Evolutionary conservation across 2,113 vertebrate genomes (phyloP), one percentile per base, ranked within the genome.

Genomic region (Alectura lathami): DNA sequence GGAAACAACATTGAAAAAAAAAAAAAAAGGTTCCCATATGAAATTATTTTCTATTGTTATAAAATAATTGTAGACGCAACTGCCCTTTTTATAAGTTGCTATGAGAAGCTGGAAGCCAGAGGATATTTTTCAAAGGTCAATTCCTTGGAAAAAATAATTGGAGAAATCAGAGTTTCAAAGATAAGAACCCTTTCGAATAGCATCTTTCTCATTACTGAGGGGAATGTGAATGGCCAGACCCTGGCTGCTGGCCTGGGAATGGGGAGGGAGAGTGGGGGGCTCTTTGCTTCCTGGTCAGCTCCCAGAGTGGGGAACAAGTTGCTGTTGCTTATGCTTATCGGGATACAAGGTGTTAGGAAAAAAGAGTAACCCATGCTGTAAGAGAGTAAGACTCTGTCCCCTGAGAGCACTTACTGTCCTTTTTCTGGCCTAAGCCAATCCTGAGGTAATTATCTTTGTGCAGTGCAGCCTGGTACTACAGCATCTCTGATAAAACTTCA

Each of bases 361-460:
- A 42, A 89, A 43, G 38, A 82, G 27, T 45, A 69, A 38, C 36
- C 36, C 1, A 0, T 0, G 4, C 14, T 73, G 14, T 21, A 60
- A 45, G 26, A 82, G 29, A 62, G 6, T 40, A 78, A 29, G 73
- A 22, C 14, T 48, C 60, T 51, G 38, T 45, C 36, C 27, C 48
- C 59, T 30, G 6, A 38, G 32, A 81, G 68, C 72, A 63, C 43
- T 86, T 85, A 29, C 38, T 91, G 56, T 72, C 54, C 54, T 87
- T 91, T 85, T 91, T 57, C 63, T 87, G 70, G 50, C 59, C 16
- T 8, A 51, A 88, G 72, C 51, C 70, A 69, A 73, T 69, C 76
- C 72, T 70, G 76, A 94, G 86, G 88, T 63, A 95, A 95, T 96
- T 94, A 90, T 63, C 83, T 85, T 84, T 83, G 77, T 87, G 86